phyloP scores from a whole-genome alignment of 1,140 invertebrate genomes.

The Lanistes nyassanus region DNA sequence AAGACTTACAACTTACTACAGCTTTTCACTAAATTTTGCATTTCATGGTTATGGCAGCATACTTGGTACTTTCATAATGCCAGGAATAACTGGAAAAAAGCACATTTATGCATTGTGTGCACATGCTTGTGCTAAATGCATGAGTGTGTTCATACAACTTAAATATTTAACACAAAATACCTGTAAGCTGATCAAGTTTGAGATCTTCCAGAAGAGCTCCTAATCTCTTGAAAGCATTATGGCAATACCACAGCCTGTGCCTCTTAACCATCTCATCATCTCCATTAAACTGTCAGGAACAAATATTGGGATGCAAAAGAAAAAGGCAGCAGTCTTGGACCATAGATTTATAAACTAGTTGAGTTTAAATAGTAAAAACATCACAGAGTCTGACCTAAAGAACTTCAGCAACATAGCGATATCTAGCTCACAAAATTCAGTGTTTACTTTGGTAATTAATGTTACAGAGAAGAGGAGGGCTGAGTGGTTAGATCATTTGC shows the following conservation, averaged over 20 bases:
- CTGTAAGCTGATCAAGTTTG: slow-evolving; percentile 12
- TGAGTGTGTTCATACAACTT: neutral
- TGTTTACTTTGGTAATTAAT: no score
- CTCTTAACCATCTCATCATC: neutral
- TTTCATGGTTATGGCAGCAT: no score
- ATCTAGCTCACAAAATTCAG: neutral
- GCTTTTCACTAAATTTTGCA: neutral
- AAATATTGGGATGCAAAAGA: neutral
- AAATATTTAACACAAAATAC: neutral
- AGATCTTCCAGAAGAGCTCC: neutral
- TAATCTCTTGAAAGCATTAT: neutral
- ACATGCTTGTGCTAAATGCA: neutral
- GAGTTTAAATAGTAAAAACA: no score
- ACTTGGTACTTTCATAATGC: no score
- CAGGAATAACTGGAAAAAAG: no score
- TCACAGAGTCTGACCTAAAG: no score
- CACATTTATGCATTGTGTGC: no score
- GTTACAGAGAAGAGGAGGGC: no score
- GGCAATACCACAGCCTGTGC: neutral
- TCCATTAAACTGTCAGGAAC: slow-evolving; percentile 16
- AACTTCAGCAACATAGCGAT: neutral
- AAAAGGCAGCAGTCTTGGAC: neutral
- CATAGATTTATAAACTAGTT: neutral
- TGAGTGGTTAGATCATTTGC: no score
- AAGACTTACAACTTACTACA: no score